Conservation (phyloP, 1,140 invertebrate genomes). For the Harpegnathos saltator region DNA sequence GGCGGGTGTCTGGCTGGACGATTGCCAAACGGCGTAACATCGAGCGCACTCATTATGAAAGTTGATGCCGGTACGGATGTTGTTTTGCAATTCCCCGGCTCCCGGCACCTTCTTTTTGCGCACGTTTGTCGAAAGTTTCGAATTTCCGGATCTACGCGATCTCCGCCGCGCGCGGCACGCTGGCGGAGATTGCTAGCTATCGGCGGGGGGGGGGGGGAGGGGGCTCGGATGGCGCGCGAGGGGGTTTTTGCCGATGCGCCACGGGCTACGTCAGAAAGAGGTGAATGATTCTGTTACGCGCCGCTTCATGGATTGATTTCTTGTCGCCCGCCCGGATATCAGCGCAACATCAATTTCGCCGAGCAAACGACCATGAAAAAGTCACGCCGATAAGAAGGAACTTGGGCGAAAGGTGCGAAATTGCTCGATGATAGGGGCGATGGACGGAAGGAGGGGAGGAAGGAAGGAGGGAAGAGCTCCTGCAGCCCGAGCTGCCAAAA, state of each 20-base stretch:
- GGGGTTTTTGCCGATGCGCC: conserved; percentile 55
- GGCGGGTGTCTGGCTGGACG: conserved; percentile 75
- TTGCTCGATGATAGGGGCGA: background rate
- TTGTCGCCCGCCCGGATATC: conserved; percentile 48
- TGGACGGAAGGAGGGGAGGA: no score
- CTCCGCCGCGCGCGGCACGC: conserved; percentile 40
- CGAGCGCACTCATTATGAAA: conserved; percentile 82
- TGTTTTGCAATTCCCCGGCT: conserved; percentile 81
- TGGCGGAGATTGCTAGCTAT: conserved; percentile 66
- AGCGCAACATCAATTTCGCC: conserved; percentile 43
- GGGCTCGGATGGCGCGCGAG: background rate
- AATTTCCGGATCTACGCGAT: conserved; percentile 75
- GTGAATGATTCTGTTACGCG: conserved; percentile 49
- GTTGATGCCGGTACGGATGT: conserved; percentile 79
- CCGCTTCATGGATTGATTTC: conserved; percentile 61
- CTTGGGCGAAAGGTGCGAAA: conserved; percentile 10
- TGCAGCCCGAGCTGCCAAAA: background rate
- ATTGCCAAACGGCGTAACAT: conserved; percentile 81
- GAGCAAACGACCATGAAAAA: conserved; percentile 32
- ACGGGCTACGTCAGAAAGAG: conserved; percentile 48
- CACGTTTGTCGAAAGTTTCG: conserved; percentile 77
- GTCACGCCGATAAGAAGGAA: background rate
- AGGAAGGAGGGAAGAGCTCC: no score
- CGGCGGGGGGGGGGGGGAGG: conserved; percentile 6
- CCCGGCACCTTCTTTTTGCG: conserved; percentile 76